phyloP scores from a whole-genome alignment of 2,888 invertebrate genomes.

The Didymodactylos carnosus region DNA sequence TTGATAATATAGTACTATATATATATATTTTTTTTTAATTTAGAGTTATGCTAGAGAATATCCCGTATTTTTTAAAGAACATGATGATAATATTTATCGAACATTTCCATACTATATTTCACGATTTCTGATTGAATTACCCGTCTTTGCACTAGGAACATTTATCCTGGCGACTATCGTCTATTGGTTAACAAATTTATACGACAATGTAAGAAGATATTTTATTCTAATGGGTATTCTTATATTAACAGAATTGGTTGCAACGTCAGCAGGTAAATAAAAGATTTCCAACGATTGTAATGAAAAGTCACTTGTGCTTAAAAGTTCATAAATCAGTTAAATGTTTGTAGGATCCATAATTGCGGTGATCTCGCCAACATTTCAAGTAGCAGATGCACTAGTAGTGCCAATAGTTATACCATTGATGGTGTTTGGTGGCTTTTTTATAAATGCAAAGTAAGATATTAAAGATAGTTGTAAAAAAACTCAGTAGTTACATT shows the following conservation, averaged over 20 bases:
- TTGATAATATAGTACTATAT: constrained; percentile 26
- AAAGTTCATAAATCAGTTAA: not conserved
- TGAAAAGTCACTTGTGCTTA: not conserved
- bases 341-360: not conserved
- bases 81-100: constrained; percentile 25
- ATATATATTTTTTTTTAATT: constrained; percentile 18
- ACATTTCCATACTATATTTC: constrained; percentile 24
- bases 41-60: constrained; percentile 25
- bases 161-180: constrained; percentile 57
- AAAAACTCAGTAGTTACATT: too few relatives aligned
- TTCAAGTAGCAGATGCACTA: not conserved
- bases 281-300: not conserved
- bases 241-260: constrained; percentile 63
- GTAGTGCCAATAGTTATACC: constrained; percentile 42
- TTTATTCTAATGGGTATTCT: constrained; percentile 42
- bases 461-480: constrained; percentile 10
- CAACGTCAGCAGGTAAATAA: constrained; percentile 50
- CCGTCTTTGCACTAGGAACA: constrained; percentile 62
- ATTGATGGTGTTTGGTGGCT: constrained; percentile 78
- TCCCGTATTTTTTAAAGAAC: constrained; percentile 25
- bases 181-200: constrained; percentile 51
- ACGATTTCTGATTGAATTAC: constrained; percentile 39
- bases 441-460: constrained; percentile 70
- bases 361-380: not conserved
- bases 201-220: constrained; percentile 18